Base-by-base conservation (phyloP, 2,888 invertebrate species). In the Phorcus lineatus region DNA sequence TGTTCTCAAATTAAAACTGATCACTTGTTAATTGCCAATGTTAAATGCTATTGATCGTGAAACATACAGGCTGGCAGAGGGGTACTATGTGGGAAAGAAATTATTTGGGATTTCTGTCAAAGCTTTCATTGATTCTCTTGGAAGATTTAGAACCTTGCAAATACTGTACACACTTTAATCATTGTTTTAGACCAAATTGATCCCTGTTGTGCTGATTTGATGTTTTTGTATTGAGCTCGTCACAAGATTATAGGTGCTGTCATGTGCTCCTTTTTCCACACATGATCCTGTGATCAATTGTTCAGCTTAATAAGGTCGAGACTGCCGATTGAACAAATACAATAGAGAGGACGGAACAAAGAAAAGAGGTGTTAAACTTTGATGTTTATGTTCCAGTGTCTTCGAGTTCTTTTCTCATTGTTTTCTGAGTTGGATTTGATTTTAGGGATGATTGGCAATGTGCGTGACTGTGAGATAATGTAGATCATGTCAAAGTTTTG, bases 261-360 rank as follows among this genome's bases (percentile, higher is more conserved):
- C 76, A 76, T 76, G 54, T 76, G 76, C 24, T 76, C 55, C 53
- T 76, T 55, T 76, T 76, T 76, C 76, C 76, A 76, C 76, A 55
- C 55, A 76, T 53, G 54, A 76, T 36, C 24, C 24, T 28, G 53
- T 28, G 54, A 54, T 76, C 55, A 54, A 76, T 76, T 76, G 55
- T n/a, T 22, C 31, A 36, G n/a, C 74, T 31, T 74, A 40, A 74
- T 40, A 40, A 40, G 74, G 74, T 19, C 57, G 57, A 16, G 24
- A 19, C 22, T 17, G 7, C 24, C 17, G 36, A 70, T 17, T 17
- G 70, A 70, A 17, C 36, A 36, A 70, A 16, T 40, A 70, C 70
- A 70, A 70, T 70, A 36, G 36, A 31, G 70, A 19, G 11, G 13
- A 2, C 24, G 36, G 40, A 40, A 36, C 36, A 70, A 70, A 70